phyloP scores from a whole-genome alignment of 2,888 invertebrate genomes.

The Kuschelorhynchus macadamiae region DNA sequence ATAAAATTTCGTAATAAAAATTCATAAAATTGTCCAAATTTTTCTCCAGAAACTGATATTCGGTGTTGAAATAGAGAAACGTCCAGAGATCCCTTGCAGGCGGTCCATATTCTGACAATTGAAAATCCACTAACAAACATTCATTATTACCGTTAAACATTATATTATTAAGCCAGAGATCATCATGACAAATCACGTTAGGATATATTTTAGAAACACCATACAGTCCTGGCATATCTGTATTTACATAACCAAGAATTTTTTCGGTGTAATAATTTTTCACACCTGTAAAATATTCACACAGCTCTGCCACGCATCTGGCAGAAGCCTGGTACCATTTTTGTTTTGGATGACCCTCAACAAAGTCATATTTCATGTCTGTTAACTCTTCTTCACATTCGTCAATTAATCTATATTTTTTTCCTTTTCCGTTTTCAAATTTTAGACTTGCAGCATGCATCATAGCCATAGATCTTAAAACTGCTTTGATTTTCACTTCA shows the following conservation, averaged over 20 bases:
- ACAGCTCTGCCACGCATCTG: slow-evolving; percentile 55
- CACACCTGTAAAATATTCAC: slow-evolving; percentile 52
- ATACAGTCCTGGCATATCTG: slow-evolving; percentile 54
- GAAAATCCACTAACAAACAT: slow-evolving; percentile 79
- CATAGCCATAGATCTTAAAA: slow-evolving; percentile 64
- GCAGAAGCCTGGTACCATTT: slow-evolving; percentile 55
- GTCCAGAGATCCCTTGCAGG: slow-evolving; percentile 76
- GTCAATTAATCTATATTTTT: slow-evolving; percentile 56
- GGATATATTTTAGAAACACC: slow-evolving; percentile 65
- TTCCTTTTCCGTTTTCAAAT: slow-evolving; percentile 67
- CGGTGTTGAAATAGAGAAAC: slow-evolving; percentile 72
- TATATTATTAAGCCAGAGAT: slow-evolving; percentile 77
- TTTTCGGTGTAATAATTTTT: slow-evolving; percentile 45
- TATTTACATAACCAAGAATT: slow-evolving; percentile 49
- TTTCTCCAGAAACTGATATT: slow-evolving; percentile 69
- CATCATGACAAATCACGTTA: slow-evolving; percentile 74
- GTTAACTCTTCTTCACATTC: slow-evolving; percentile 57
- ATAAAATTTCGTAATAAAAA: slow-evolving; percentile 73
- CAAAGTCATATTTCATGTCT: slow-evolving; percentile 54
- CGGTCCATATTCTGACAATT: slow-evolving; percentile 76
- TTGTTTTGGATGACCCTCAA: slow-evolving; percentile 63
- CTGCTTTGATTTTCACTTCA: slow-evolving; percentile 36
- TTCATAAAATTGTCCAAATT: slow-evolving; percentile 70
- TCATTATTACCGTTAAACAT: slow-evolving; percentile 70
- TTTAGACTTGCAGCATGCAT: slow-evolving; percentile 72